A percentile compares a stretch with the other conserved stretches of the same genome.
Evolutionary conservation across 2,113 vertebrate species (phyloP).

Genomic region (Baryphthengus martii): DNA sequence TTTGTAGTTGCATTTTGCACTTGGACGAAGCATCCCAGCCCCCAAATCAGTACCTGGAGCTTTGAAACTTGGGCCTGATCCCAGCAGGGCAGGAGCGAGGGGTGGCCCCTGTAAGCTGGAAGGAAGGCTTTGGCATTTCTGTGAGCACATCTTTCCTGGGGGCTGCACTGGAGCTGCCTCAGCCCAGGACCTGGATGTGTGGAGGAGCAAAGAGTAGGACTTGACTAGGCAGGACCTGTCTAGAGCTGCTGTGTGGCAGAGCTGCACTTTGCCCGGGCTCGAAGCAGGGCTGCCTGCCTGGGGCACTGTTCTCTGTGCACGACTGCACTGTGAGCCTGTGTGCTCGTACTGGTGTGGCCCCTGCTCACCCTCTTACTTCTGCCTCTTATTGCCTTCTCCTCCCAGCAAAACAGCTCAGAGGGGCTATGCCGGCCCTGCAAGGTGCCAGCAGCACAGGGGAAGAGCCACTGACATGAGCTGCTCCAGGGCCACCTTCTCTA

Average conservation of each 20-base stretch:
- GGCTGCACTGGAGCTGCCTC: not conserved
- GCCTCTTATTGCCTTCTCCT: not conserved
- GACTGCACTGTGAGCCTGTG: fast-evolving
- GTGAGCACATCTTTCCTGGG: not conserved
- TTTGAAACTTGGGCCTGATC: not conserved
- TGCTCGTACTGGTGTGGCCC: not conserved
- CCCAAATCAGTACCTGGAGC: not conserved
- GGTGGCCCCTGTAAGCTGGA: not conserved
- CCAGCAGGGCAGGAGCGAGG: not conserved
- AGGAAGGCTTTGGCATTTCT: not conserved
- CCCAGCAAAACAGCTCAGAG: not conserved
- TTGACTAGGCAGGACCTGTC: not conserved
- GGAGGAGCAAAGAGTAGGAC: not conserved
- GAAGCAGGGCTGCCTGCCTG: not conserved
- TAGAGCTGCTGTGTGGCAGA: not conserved
- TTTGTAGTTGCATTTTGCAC: not conserved
- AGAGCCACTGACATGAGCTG: not conserved
- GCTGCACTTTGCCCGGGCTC: not conserved
- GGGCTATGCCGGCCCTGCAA: not conserved
- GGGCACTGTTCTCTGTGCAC: not conserved
- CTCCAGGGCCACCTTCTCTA: not conserved
- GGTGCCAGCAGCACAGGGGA: not conserved
- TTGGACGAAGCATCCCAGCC: not conserved
- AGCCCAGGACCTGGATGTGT: not conserved
- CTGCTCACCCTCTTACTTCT: not conserved